Percentiles rank a stretch among this genome's conserved stretches.
Evolutionary conservation across 2,888 invertebrate genomes (phyloP).

Genomic region (Chaetogeoica ovagalla): DNA sequence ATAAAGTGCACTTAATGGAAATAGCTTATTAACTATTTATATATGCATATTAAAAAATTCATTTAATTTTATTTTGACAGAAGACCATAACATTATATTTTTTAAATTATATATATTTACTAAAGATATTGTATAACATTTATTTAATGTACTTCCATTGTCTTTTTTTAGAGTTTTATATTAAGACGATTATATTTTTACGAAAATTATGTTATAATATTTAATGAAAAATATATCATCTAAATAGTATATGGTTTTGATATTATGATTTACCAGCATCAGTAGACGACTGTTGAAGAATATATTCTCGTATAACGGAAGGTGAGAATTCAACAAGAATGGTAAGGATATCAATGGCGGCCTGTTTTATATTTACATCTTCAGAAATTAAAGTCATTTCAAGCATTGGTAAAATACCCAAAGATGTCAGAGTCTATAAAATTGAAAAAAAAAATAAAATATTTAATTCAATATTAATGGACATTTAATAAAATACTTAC

Average conservation of each 20-base stretch:
- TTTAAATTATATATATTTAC: too few relatives aligned
- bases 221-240: not conserved
- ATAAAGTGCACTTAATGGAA: too few relatives aligned
- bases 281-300: slow-evolving; percentile 70
- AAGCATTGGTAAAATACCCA: slow-evolving; percentile 85
- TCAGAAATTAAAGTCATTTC: slow-evolving; percentile 90
- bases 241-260: not conserved
- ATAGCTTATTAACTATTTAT: too few relatives aligned
- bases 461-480: not conserved
- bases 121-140: too few relatives aligned
- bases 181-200: too few relatives aligned
- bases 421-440: slow-evolving; percentile 72
- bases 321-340: slow-evolving; percentile 98
- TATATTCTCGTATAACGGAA: slow-evolving; percentile 94
- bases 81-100: too few relatives aligned
- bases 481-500: slow-evolving; percentile 57
- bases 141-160: too few relatives aligned
- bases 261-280: slow-evolving; percentile 24
- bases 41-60: too few relatives aligned
- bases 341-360: slow-evolving; percentile 96
- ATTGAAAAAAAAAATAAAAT: slow-evolving; percentile 26
- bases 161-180: too few relatives aligned
- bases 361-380: slow-evolving; percentile 91
- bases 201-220: too few relatives aligned
- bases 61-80: too few relatives aligned